Evolutionary conservation across 2,797 vertebrate genomes (phyloP).

Genomic region (Enoplosus armatus): DNA sequence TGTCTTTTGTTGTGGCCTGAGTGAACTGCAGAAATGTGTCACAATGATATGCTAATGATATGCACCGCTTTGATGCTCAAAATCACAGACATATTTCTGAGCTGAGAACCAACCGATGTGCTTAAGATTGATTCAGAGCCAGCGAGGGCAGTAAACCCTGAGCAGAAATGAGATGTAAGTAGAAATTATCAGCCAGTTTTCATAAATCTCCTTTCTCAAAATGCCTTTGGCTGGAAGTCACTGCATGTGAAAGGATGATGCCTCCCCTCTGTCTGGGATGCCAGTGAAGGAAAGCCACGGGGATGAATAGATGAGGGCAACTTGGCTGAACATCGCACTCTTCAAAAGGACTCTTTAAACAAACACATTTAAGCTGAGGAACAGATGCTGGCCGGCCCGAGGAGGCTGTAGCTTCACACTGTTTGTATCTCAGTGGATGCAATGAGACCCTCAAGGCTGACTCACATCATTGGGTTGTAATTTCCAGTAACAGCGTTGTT

Average conservation of each 20-base stretch:
- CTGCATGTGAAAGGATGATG: slow-evolving; percentile 36
- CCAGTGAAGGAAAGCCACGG: slow-evolving; percentile 53
- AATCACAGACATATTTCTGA: slow-evolving; percentile 12
- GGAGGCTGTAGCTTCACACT: slow-evolving; percentile 41
- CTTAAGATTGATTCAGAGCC: slow-evolving; percentile 25
- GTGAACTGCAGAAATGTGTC: slow-evolving; percentile 24
- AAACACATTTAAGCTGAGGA: slow-evolving; percentile 58
- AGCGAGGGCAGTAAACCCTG: slow-evolving; percentile 8
- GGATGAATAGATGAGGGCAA: slow-evolving; percentile 62
- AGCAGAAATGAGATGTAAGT: background rate
- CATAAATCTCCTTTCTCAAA: no score
- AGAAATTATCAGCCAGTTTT: no score
- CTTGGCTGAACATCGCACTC: slow-evolving; percentile 67
- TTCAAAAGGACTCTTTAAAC: slow-evolving; percentile 63
- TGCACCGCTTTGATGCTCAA: slow-evolving; percentile 29
- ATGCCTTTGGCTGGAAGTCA: slow-evolving; percentile 39
- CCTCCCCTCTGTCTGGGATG: slow-evolving; percentile 29
- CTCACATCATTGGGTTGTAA: slow-evolving; percentile 28
- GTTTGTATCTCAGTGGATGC: slow-evolving; percentile 28
- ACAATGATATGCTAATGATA: slow-evolving; percentile 44
- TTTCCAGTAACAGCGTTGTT: slow-evolving; percentile 30
- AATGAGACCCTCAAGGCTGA: slow-evolving; percentile 13
- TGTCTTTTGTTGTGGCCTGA: slow-evolving; percentile 22
- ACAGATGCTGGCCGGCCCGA: slow-evolving; percentile 45
- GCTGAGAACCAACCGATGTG: slow-evolving; percentile 20